These are phyloP conservation scores for Sesia apiformis DNA, from an alignment of 2,888 invertebrate species.

Conservation along the genomic window DNA sequence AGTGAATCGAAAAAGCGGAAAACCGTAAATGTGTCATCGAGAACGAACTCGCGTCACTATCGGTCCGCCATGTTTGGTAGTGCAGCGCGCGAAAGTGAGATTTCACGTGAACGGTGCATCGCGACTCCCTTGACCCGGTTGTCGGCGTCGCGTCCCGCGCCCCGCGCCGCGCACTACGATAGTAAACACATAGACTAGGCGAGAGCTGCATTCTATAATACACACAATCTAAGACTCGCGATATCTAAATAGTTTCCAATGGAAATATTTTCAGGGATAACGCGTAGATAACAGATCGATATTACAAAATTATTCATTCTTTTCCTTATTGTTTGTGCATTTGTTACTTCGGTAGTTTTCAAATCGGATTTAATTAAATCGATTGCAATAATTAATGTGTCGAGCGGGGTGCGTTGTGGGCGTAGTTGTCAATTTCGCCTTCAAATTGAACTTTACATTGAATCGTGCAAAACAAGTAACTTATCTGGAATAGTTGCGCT, in stretches of 20 bases:
- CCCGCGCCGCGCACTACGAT: conserved; percentile 38
- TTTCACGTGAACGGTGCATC: conserved; percentile 72
- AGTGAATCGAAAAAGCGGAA: conserved; percentile 16
- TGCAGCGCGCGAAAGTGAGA: conserved; percentile 73
- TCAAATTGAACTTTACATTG: conserved; percentile 32
- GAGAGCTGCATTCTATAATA: conserved; percentile 22
- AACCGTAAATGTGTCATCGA: conserved; percentile 47
- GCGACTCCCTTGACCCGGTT: conserved; percentile 71
- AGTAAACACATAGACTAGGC: conserved; percentile 54
- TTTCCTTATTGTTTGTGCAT: too few species aligned
- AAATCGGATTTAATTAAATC: background rate
- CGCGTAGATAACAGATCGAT: background rate
- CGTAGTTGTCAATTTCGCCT: conserved; percentile 8
- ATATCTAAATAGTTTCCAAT: conserved; percentile 5
- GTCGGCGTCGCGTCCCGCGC: conserved; percentile 20
- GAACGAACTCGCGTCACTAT: conserved; percentile 52
- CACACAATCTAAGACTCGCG: background rate
- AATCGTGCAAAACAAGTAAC: conserved; percentile 14
- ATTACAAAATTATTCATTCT: too few species aligned
- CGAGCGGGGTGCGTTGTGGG: background rate
- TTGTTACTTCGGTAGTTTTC: too few species aligned
- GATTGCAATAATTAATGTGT: background rate
- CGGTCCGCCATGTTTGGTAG: conserved; percentile 51
- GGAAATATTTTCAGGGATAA: background rate
- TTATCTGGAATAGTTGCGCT: conserved; percentile 4